Percentiles rank a stretch among this genome's conserved stretches.
Conservation (phyloP, 2,113 vertebrate species). For the Megaleporinus macrocephalus region DNA sequence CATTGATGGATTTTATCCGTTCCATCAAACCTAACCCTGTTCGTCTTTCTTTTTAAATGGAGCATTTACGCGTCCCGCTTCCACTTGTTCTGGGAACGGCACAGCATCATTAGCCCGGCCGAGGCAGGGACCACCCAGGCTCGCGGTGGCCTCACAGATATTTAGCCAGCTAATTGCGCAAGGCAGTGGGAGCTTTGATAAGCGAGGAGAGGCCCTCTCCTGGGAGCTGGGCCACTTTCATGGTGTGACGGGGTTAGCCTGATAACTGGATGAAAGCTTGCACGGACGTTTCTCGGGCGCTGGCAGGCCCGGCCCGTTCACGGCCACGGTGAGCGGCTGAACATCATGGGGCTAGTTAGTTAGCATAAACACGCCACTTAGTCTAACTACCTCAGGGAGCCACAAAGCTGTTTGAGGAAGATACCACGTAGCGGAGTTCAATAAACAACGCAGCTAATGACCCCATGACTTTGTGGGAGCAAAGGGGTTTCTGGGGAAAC, state of each 20-base stretch:
- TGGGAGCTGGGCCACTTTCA: constrained; percentile 62
- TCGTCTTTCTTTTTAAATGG: constrained; percentile 68
- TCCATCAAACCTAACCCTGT: constrained; percentile 63
- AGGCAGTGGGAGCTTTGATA: constrained; percentile 66
- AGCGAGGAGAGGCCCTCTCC: constrained; percentile 62
- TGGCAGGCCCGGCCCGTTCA: constrained; percentile 53
- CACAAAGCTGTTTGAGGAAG: constrained; percentile 64
- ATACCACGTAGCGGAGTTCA: constrained; percentile 49
- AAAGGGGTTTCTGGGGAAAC: neutral
- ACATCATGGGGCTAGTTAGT: constrained; percentile 71
- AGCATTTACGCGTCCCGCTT: constrained; percentile 66
- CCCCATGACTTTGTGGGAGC: constrained; percentile 50
- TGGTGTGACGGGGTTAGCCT: constrained; percentile 54
- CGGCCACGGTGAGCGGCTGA: constrained; percentile 56
- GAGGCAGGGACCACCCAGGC: constrained; percentile 76
- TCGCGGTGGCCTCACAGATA: constrained; percentile 45
- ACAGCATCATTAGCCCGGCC: constrained; percentile 64
- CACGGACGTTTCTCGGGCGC: constrained; percentile 45
- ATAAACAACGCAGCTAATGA: constrained; percentile 58
- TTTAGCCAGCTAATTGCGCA: constrained; percentile 61
- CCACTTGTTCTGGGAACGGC: constrained; percentile 71
- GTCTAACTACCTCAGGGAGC: constrained; percentile 71
- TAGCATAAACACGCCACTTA: constrained; percentile 76
- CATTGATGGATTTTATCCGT: constrained; percentile 33
- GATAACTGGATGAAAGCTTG: constrained; percentile 62